These are phyloP conservation scores for Vulpes vulpes DNA, from an alignment of 2,113 vertebrate genomes.

Conservation along the genomic window DNA sequence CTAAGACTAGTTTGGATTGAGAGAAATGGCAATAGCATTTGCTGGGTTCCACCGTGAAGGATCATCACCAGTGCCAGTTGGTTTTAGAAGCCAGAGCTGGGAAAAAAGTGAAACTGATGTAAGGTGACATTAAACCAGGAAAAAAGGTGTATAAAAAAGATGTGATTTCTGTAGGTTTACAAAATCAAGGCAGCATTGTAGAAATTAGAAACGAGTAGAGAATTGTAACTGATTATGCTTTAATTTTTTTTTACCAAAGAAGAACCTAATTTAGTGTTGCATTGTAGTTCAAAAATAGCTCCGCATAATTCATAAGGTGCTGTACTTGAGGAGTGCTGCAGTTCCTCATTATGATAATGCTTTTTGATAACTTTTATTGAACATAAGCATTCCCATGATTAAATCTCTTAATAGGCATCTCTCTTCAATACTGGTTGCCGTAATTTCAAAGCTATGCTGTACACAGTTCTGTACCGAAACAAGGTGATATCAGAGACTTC, in stretches of 20 bases:
- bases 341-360: conserved; percentile 67
- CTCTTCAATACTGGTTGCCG: not conserved
- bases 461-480: conserved; percentile 46
- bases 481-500: not conserved
- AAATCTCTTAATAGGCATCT: conserved; percentile 76
- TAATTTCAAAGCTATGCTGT: conserved; percentile 51
- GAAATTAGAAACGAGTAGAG: conserved; percentile 75
- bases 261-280: conserved; percentile 71
- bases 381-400: conserved; percentile 69
- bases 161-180: conserved; percentile 68
- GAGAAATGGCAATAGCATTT: conserved; percentile 56
- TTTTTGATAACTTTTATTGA: conserved; percentile 78
- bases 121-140: conserved; percentile 81
- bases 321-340: conserved; percentile 32
- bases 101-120: conserved; percentile 77
- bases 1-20: conserved; percentile 67
- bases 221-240: conserved; percentile 74
- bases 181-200: conserved; percentile 80
- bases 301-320: conserved; percentile 73
- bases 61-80: conserved; percentile 71
- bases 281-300: conserved; percentile 75
- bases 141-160: conserved; percentile 53
- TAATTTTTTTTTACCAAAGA: conserved; percentile 55
- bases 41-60: conserved; percentile 60
- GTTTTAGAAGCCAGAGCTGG: conserved; percentile 62